A percentile compares a stretch with the other conserved stretches of the same genome.
Conservation (phyloP, 1,140 invertebrate species). For the Dendrolimus punctatus region DNA sequence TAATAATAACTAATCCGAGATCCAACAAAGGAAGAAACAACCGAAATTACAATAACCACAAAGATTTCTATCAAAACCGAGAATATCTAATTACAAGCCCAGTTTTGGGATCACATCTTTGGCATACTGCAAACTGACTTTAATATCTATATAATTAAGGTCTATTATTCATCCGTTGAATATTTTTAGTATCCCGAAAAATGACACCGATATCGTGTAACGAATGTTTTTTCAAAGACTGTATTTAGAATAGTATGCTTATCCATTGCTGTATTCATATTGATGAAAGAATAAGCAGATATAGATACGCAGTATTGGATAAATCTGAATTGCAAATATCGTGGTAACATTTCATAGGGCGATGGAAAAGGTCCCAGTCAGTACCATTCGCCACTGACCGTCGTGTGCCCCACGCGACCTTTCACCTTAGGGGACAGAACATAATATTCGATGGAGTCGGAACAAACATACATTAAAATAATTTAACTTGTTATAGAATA, state of each 20-base stretch:
- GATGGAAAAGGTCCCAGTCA: constrained; percentile 31
- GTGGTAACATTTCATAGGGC: constrained; percentile 1
- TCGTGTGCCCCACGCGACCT: constrained; percentile 56
- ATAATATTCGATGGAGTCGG: constrained; percentile 19
- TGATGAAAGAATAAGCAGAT: neutral
- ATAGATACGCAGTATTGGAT: constrained; percentile 3
- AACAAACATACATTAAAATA: too few species aligned
- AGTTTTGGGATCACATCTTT: constrained; percentile 6
- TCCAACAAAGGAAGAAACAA: too few species aligned
- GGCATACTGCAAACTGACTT: constrained; percentile 6
- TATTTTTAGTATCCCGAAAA: too few species aligned
- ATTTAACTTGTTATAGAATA: too few species aligned
- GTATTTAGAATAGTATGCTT: too few species aligned
- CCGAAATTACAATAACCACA: constrained; percentile 14
- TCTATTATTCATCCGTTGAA: constrained; percentile 11
- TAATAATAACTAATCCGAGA: too few species aligned
- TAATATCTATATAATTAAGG: constrained; percentile 5
- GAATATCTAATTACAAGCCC: constrained; percentile 27
- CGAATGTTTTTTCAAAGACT: too few species aligned
- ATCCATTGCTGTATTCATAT: constrained; percentile 1
- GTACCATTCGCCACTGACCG: constrained; percentile 63
- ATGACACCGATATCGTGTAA: too few species aligned
- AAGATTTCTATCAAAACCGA: constrained; percentile 21
- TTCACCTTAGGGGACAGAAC: constrained; percentile 57
- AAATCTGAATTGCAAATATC: neutral